Evolutionary conservation across 2,888 invertebrate genomes (phyloP).

Genomic region (Lypha dubia): DNA sequence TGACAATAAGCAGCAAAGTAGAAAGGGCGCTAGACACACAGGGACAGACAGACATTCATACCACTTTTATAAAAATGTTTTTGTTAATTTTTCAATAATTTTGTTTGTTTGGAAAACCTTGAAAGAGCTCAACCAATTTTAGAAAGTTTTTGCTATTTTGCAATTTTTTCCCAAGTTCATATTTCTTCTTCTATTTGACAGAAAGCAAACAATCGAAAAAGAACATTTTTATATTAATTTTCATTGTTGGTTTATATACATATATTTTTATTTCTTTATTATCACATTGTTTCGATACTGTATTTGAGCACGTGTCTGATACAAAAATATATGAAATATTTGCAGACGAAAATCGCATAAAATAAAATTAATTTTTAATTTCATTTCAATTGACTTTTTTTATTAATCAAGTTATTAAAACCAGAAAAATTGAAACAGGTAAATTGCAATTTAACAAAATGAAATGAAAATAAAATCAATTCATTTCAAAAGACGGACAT

Average conservation of each 20-base stretch:
- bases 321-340: constrained; percentile 37
- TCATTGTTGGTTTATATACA: constrained; percentile 31
- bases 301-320: constrained; percentile 42
- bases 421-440: not conserved
- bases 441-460: constrained; percentile 30
- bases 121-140: constrained; percentile 41
- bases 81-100: constrained; percentile 8
- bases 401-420: constrained; percentile 29
- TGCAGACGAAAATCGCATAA: constrained; percentile 21
- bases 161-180: not conserved
- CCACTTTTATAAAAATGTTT: constrained; percentile 1
- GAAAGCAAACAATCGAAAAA: constrained; percentile 14
- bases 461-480: constrained; percentile 10
- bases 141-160: constrained; percentile 15
- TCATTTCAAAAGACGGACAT: not conserved
- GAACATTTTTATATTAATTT: constrained; percentile 15
- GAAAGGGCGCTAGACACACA: not conserved
- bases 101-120: constrained; percentile 35
- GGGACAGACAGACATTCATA: not conserved
- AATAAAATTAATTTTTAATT: constrained; percentile 9
- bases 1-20: not conserved
- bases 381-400: constrained; percentile 4
- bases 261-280: not conserved
- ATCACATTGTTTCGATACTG: not conserved
- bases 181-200: not conserved